A percentile compares a stretch with the other conserved stretches of the same genome.
phyloP scores from a whole-genome alignment of 2,113 vertebrate species.

The Pionites leucogaster region DNA sequence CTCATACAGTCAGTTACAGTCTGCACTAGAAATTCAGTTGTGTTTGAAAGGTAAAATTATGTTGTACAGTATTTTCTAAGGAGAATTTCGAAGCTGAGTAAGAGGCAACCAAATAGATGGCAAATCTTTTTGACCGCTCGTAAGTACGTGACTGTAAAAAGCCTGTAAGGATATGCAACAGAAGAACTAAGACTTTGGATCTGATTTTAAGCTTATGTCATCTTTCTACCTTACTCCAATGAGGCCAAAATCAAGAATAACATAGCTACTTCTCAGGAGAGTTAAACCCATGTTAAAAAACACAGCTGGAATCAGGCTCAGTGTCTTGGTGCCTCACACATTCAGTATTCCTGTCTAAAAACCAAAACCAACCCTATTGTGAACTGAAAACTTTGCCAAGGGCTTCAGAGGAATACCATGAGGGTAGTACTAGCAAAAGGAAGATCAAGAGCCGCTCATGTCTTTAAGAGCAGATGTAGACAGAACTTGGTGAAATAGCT shows the following conservation, averaged over 20 bases:
- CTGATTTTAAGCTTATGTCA: not conserved
- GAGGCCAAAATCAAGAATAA: not conserved
- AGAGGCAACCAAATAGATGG: not conserved
- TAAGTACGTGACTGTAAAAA: not conserved
- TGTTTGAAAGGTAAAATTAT: not conserved
- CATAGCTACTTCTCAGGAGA: not conserved
- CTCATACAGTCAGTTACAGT: not conserved
- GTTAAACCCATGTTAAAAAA: not conserved
- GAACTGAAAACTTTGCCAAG: not conserved
- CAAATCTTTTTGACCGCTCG: not conserved
- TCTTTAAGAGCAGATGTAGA: not conserved
- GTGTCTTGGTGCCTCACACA: not conserved
- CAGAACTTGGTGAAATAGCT: not conserved
- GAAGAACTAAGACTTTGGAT: not conserved
- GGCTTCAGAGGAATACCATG: not conserved
- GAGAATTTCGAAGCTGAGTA: not conserved
- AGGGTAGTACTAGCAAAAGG: not conserved
- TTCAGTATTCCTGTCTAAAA: not conserved
- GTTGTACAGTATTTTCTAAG: not conserved
- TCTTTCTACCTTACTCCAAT: not conserved
- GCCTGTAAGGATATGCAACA: not conserved
- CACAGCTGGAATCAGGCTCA: not conserved
- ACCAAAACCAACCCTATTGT: not conserved
- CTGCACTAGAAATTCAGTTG: not conserved
- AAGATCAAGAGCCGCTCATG: fast-evolving